Evolutionary conservation across 2,797 vertebrate genomes (phyloP).

Genomic region (Anisognathus igniventris): DNA sequence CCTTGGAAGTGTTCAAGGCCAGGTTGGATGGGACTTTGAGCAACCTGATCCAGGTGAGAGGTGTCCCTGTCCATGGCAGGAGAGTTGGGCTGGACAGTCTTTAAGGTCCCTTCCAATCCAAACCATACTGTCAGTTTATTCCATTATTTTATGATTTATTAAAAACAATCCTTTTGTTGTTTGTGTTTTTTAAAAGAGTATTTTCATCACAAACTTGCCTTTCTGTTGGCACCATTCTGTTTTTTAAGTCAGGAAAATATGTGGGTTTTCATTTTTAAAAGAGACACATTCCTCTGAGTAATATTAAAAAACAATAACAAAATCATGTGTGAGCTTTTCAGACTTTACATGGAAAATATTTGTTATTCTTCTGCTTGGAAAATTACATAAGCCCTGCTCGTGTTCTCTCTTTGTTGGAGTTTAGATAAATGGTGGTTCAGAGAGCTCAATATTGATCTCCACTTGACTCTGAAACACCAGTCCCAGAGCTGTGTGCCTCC

Average conservation of each 20-base stretch:
- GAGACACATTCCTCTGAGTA: not conserved
- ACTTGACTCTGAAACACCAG: not conserved
- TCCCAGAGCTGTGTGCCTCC: not conserved
- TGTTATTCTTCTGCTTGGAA: not conserved
- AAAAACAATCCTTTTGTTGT: not conserved
- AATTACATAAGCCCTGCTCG: not conserved
- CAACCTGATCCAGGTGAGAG: not conserved
- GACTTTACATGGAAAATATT: not conserved
- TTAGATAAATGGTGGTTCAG: not conserved
- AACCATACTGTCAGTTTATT: not conserved
- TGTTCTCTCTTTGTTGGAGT: not conserved
- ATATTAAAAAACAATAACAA: not conserved
- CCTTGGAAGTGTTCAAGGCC: not conserved
- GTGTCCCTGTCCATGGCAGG: not conserved
- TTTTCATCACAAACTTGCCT: not conserved
- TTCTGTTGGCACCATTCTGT: not conserved
- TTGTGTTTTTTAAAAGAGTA: not conserved
- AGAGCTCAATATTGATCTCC: not conserved
- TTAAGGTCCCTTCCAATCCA: not conserved
- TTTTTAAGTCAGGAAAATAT: conserved; percentile 17
- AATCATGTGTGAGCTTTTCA: not conserved
- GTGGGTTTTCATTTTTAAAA: not conserved
- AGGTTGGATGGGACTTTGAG: not conserved
- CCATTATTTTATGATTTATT: not conserved
- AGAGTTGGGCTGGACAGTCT: not conserved